A percentile compares a stretch with the other conserved stretches of the same genome.
phyloP scores from a whole-genome alignment of 2,113 vertebrate species.

The Pollachius pollachius region DNA sequence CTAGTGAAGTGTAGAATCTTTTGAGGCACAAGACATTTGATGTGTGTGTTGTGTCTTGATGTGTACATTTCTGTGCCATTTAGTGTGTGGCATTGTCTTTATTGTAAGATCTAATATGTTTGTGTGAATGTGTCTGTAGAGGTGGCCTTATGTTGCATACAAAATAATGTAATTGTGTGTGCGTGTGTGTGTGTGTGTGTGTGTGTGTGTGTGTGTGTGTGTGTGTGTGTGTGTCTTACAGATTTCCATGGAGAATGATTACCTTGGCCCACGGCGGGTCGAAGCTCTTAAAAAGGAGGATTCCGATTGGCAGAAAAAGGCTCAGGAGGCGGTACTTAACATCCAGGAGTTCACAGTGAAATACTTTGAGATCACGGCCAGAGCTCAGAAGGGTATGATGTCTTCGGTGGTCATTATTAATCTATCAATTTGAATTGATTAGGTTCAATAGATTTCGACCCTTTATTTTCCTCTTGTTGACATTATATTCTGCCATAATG shows the following conservation, averaged over 20 bases:
- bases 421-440: too few species aligned
- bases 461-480: too few species aligned
- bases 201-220: neutral
- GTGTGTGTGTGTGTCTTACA: slow-evolving; percentile 45
- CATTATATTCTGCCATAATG: too few species aligned
- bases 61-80: too few species aligned
- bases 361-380: slow-evolving; percentile 97
- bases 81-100: too few species aligned
- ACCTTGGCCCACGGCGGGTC: slow-evolving; percentile 91
- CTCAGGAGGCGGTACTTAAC: slow-evolving; percentile 90
- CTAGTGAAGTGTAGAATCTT: too few species aligned
- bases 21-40: too few species aligned
- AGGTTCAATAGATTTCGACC: too few species aligned
- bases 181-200: neutral
- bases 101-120: neutral
- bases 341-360: slow-evolving; percentile 98
- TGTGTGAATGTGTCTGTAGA: neutral
- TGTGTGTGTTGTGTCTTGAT: too few species aligned
- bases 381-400: slow-evolving; percentile 92
- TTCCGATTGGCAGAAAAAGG: slow-evolving; percentile 94
- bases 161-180: neutral
- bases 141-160: neutral
- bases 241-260: slow-evolving; percentile 97
- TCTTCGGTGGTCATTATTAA: slow-evolving; percentile 5
- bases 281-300: slow-evolving; percentile 93